Evolutionary conservation across 2,797 vertebrate genomes (phyloP).

Genomic region (Perdix hodgsoniae): DNA sequence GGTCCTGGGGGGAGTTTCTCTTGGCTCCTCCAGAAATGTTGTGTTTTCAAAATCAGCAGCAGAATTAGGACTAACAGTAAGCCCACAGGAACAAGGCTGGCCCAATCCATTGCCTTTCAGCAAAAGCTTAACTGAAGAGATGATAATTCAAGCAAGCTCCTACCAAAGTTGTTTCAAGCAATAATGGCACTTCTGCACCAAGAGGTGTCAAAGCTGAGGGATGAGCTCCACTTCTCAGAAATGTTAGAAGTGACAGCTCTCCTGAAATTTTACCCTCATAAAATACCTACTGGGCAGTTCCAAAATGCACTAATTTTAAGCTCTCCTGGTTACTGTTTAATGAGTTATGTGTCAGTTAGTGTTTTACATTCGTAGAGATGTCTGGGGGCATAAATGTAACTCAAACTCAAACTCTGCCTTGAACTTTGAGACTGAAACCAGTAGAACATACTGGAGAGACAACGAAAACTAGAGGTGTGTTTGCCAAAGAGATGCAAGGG

Average conservation of each 20-base stretch:
- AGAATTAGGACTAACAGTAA: conserved; percentile 5
- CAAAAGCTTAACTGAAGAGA: background rate
- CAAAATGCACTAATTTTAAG: accelerated
- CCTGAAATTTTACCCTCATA: background rate
- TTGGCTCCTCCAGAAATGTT: background rate
- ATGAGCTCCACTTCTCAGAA: background rate
- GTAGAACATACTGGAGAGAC: background rate
- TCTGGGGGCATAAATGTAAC: background rate
- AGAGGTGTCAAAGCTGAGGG: background rate
- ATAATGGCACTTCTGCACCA: background rate
- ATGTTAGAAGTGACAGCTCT: background rate
- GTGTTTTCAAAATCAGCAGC: conserved; percentile 32
- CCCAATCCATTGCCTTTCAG: conserved; percentile 13
- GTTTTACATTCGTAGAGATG: background rate
- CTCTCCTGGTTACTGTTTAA: background rate
- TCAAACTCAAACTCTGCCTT: background rate
- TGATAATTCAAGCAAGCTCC: background rate
- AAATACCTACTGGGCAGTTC: background rate
- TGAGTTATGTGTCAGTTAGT: background rate
- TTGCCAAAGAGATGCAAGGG: background rate
- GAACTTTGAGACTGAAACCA: background rate
- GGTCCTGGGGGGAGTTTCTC: conserved; percentile 48
- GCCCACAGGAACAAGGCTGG: background rate
- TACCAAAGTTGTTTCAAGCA: background rate
- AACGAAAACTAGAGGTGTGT: background rate